Evolutionary conservation across 2,113 vertebrate genomes (phyloP).

Genomic region (Ciconia maguari): DNA sequence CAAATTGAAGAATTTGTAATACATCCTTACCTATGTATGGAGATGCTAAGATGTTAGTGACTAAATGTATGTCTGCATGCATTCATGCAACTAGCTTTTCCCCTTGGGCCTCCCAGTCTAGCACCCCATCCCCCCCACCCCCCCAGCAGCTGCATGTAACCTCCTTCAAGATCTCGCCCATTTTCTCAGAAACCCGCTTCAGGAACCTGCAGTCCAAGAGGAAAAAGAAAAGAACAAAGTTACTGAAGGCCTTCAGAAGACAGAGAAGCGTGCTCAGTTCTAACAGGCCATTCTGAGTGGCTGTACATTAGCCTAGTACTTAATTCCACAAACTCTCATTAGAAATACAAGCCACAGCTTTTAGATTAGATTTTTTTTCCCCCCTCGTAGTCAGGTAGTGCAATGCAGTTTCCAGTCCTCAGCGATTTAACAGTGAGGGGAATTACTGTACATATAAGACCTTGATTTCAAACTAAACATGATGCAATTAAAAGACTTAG

Average conservation of each 20-base stretch:
- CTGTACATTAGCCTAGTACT: conserved; percentile 21
- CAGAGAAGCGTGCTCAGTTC: conserved; percentile 66
- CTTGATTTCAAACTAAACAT: background rate
- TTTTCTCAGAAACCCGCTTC: conserved; percentile 98
- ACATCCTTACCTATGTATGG: conserved; percentile 73
- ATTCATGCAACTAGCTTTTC: conserved; percentile 88
- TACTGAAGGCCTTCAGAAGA: conserved; percentile 80
- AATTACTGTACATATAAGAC: background rate
- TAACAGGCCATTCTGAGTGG: conserved; percentile 62
- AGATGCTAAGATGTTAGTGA: conserved; percentile 85
- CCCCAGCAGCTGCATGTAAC: conserved; percentile 90
- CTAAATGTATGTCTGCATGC: conserved; percentile 87
- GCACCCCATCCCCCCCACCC: conserved; percentile 39
- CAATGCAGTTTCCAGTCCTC: background rate
- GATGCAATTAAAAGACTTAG: background rate
- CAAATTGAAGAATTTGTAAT: conserved; percentile 63
- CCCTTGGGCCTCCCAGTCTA: conserved; percentile 73
- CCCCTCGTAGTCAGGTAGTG: background rate
- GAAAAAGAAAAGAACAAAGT: conserved; percentile 88
- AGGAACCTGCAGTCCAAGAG: conserved; percentile 99
- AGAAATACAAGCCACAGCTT: background rate
- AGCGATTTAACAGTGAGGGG: background rate
- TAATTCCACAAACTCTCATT: conserved; percentile 17
- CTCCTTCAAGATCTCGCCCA: conserved; percentile 96
- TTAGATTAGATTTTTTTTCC: background rate